Base-by-base conservation (phyloP, 2,113 vertebrate species). In the Hippocampus barbouri region DNA sequence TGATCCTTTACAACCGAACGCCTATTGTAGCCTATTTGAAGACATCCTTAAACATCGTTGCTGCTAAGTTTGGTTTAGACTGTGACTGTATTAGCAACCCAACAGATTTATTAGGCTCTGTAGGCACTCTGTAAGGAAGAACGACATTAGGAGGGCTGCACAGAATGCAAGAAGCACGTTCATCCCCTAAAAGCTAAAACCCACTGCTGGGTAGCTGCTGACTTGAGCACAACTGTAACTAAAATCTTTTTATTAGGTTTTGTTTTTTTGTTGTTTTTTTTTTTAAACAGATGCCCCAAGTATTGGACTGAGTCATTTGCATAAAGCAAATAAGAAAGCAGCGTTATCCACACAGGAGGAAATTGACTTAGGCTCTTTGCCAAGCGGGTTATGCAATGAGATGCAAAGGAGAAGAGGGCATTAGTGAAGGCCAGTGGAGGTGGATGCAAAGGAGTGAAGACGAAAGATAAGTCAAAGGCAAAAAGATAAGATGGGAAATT, bases 21-120 rank as follows among this genome's bases (percentile, higher is more conserved):
- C 85, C 84, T 86, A 82, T 85, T 83, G 77, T 64, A 69, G 66
- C 76, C 73, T 9, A 73, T 89, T 75, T 78, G 69, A 83, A 85
- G 69, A 78, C 75, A 75, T 80, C 61, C 71, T 81, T 77, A 86
- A 34, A 74, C 75, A 80, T 77, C 79, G 71, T 63, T 18, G 66
- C 5, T 51, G 72, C 70, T 78, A 72, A 73, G 72, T 75, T 74
- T 85, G 73, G 79, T 81, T 78, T 72, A 69, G 73, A 64, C 78
- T 82, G 79, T 73, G 79, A 83, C 84, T 85, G 76, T 79, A 81
- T 87, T 86, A 87, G 80, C 63, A 74, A 83, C 79, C 76, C 83
- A 89, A 85, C 84, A 79, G 76, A 80, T 88, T 82, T 85, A 89
- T 89, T 87, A 87, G 79, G 56, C 80, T 85, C 74, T 71, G 82